Conservation (phyloP, 2,797 vertebrate species). For the Gallinago nigripennis region DNA sequence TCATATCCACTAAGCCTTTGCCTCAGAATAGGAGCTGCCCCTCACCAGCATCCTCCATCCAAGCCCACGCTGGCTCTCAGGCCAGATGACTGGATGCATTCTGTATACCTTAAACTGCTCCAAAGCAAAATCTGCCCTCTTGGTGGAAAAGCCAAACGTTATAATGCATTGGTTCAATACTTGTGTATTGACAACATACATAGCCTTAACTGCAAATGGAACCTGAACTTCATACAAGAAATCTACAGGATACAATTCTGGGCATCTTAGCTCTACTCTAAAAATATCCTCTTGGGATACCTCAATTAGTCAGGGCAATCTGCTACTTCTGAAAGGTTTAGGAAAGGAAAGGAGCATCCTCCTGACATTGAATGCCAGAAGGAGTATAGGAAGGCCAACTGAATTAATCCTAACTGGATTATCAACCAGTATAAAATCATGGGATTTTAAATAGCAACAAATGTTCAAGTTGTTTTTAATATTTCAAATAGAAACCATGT, state of each 20-base stretch:
- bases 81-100: neutral
- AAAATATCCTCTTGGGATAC: neutral
- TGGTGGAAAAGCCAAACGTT: neutral
- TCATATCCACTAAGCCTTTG: neutral
- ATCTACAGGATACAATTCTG: neutral
- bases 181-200: neutral
- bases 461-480: neutral
- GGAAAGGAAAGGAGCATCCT: neutral
- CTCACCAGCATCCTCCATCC: neutral
- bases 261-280: neutral
- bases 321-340: neutral
- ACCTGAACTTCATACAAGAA: neutral
- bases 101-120: neutral
- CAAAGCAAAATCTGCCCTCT: neutral
- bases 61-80: neutral
- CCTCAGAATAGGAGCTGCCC: neutral
- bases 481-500: neutral
- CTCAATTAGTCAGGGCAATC: neutral
- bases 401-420: slow-evolving; percentile 15
- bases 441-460: neutral
- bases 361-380: slow-evolving; percentile 13
- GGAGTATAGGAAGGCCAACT: neutral
- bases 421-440: neutral
- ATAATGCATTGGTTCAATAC: neutral
- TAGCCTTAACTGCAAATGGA: neutral